Percentiles rank a stretch among this genome's conserved stretches.
Conservation (phyloP, 2,113 vertebrate species). For the Sus scrofa region T2T-Sscrofa CM000812.6:86103501-86104000, state of each 20-base stretch:
- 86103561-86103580: too few relatives aligned
- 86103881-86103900: background rate
- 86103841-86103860: background rate
- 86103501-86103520: too few relatives aligned
- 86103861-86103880: background rate
- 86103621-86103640: background rate
- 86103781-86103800: background rate
- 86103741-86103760: background rate
- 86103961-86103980: background rate
- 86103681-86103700: background rate
- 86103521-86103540: too few relatives aligned
- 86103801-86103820: background rate
- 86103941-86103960: background rate
- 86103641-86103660: background rate
- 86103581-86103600: background rate
- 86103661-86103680: background rate
- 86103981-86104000: background rate
- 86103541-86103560: too few relatives aligned
- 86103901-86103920: background rate
- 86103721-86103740: background rate
- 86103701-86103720: background rate
- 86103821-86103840: background rate
- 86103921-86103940: background rate
- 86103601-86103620: background rate
- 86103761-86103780: background rate